These are phyloP conservation scores for Menidia menidia DNA, from an alignment of 2,797 vertebrate genomes.

Conservation along the genomic window DNA sequence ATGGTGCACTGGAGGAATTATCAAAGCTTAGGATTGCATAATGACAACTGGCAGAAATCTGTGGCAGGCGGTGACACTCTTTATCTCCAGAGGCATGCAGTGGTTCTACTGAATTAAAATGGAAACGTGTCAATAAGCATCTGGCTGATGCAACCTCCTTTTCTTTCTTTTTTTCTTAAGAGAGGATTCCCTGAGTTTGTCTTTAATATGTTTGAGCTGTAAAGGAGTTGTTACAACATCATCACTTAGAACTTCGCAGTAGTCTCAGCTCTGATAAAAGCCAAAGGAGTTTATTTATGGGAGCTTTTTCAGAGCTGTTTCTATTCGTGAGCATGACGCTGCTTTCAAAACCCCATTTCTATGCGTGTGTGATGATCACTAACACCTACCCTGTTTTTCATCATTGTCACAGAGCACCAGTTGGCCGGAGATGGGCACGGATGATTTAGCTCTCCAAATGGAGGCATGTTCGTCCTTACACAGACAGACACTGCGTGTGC, in stretches of 20 bases:
- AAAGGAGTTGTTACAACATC: constrained; percentile 9
- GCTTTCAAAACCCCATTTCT: constrained; percentile 43
- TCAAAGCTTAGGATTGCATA: constrained; percentile 79
- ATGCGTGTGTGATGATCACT: constrained; percentile 43
- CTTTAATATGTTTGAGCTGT: background rate
- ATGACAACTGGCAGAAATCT: constrained; percentile 72
- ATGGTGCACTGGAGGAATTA: constrained; percentile 77
- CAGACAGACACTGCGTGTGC: constrained; percentile 51
- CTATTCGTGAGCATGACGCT: constrained; percentile 34
- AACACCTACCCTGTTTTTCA: constrained; percentile 60
- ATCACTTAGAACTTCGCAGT: background rate
- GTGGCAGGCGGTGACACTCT: constrained; percentile 67
- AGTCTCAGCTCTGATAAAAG: background rate
- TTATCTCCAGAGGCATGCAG: constrained; percentile 60
- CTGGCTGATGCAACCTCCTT: constrained; percentile 18
- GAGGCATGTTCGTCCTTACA: constrained; percentile 60
- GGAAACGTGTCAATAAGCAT: constrained; percentile 59
- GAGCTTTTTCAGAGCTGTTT: constrained; percentile 9
- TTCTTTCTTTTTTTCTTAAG: background rate
- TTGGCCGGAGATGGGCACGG: constrained; percentile 69
- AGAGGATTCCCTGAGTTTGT: constrained; percentile 16
- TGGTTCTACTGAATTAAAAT: constrained; percentile 61
- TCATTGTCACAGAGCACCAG: constrained; percentile 64
- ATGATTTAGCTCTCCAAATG: constrained; percentile 70
- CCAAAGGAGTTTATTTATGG: constrained; percentile 37